These are phyloP conservation scores for Stenotaenia linearis DNA, from an alignment of 2,888 invertebrate genomes.

Conservation along the genomic window DNA sequence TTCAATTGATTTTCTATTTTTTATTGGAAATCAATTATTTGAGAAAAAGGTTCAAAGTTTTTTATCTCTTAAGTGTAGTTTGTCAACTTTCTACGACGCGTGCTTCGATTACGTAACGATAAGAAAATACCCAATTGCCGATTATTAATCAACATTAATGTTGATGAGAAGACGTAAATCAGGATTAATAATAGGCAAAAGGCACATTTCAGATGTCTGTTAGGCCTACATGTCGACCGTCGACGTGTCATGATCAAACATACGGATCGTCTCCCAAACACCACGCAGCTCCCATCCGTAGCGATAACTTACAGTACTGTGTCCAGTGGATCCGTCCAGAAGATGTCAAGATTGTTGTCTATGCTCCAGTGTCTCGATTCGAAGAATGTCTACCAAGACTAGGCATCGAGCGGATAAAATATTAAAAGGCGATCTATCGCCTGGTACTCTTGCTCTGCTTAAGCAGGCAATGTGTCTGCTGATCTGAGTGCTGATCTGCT, in stretches of 20 bases:
- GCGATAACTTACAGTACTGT: slow-evolving; percentile 29
- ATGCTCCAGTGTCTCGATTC: slow-evolving; percentile 28
- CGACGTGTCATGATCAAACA: slow-evolving; percentile 29
- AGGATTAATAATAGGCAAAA: background rate
- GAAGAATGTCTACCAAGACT: background rate
- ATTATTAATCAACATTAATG: background rate
- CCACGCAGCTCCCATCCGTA: background rate
- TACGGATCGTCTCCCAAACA: background rate
- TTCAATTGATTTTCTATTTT: background rate
- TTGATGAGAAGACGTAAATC: background rate
- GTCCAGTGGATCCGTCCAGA: slow-evolving; percentile 30
- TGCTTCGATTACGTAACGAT: slow-evolving; percentile 12
- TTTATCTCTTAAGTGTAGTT: background rate
- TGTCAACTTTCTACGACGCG: slow-evolving; percentile 12
- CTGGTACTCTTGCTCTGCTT: background rate
- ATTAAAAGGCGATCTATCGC: background rate
- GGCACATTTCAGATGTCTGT: background rate
- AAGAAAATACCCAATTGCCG: background rate
- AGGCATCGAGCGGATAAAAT: background rate
- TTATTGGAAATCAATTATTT: background rate
- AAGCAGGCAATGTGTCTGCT: slow-evolving; percentile 26
- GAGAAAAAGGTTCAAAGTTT: background rate
- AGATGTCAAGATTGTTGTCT: slow-evolving; percentile 30
- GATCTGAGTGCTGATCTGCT: background rate
- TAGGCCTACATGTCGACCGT: slow-evolving; percentile 29